Evolutionary conservation across 2,113 vertebrate genomes (phyloP), one percentile per base, ranked within the genome.

Genomic region (Colaptes auratus): DNA sequence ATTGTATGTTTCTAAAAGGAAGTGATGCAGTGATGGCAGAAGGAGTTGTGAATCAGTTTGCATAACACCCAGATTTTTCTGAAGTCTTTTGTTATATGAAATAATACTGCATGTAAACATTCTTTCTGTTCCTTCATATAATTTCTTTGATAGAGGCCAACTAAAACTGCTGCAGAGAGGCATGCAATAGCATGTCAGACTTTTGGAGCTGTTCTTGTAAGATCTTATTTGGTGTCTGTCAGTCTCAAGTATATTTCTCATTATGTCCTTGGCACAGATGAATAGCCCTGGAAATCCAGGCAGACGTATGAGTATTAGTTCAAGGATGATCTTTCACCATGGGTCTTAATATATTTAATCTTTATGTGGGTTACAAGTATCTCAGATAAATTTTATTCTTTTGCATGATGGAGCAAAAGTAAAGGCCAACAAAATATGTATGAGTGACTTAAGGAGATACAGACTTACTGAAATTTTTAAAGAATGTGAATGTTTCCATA

Each of bases 401-500:
- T 86, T 20, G 20, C n/a, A 74, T 73, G 42, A 36, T 20, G 15
- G 48, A 85, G 23, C 59, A 70, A 56, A 81, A 91, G 42, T 71
- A 36, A 85, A 93, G 79, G 60, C 71, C 59, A 88, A 28, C 24
- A 82, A 96, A 92, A 77, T 60, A 71, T 11, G 7, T 21, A 14
- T 0, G 2, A 88, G 75, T 79, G 66, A 67, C 67, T 85, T 76
- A 15, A 77, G 48, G 56, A 90, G 82, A 74, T 67, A 31, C 50
- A 74, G 64, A 70, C 76, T 59, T 92, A 72, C 42, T 74, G 42
- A 64, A 21, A 46, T 79, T 90, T 86, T 70, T 30, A 61, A 69
- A 70, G 46, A 76, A 84, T 84, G 53, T 25, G 77, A 64, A 19
- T 72, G 93, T 81, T 90, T 56, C 96, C 84, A 67, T 90, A 73